Conservation (phyloP, 2,113 vertebrate genomes). For the Phoxinus phoxinus region DNA sequence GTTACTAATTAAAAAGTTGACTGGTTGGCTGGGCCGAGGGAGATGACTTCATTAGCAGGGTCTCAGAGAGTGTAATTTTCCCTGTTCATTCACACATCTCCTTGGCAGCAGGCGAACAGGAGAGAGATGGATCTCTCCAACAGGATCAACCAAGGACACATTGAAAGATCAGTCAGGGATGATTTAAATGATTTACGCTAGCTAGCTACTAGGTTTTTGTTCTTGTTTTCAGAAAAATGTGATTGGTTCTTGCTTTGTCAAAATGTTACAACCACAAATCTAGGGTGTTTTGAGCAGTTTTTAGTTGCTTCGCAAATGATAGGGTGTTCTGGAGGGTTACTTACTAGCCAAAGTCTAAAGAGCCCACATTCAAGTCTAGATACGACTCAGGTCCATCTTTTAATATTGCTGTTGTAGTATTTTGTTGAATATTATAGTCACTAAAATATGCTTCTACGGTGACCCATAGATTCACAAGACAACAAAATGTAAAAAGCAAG, state of each 20-base stretch:
- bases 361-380: background rate
- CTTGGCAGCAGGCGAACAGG: conserved; percentile 74
- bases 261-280: background rate
- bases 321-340: background rate
- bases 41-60: conserved; percentile 83
- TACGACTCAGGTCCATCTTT: background rate
- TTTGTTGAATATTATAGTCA: background rate
- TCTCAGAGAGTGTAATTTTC: conserved; percentile 92
- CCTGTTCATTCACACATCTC: conserved; percentile 80
- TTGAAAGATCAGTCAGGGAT: background rate
- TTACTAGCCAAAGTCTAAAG: background rate
- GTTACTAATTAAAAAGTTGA: conserved; percentile 91
- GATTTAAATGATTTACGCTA: background rate
- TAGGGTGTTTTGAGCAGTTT: background rate
- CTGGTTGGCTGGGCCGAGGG: conserved; percentile 81
- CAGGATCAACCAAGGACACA: conserved; percentile 53
- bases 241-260: background rate
- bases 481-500: background rate
- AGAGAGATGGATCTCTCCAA: conserved; percentile 71
- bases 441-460: background rate
- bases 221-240: background rate
- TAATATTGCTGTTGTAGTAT: background rate
- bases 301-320: no score
- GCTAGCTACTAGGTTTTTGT: background rate
- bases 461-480: background rate